Percentiles rank a stretch among this genome's conserved stretches.
These are phyloP conservation scores for Cromileptes altivelis DNA, from an alignment of 2,113 vertebrate species.

Conservation along the genomic window DNA sequence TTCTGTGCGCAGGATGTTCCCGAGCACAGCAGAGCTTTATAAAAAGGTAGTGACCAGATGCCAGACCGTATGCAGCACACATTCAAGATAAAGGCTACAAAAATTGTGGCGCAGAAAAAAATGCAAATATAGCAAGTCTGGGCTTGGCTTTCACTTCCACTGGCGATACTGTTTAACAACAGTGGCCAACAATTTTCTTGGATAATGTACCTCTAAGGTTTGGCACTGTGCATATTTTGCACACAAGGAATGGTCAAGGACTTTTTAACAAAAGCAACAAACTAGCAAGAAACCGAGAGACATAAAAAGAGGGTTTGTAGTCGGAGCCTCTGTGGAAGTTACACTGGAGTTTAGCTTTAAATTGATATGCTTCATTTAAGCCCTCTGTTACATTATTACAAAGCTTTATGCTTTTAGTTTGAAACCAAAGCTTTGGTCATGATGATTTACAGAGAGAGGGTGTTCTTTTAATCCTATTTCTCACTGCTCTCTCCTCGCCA, in stretches of 20 bases:
- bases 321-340: background rate
- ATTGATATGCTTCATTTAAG: background rate
- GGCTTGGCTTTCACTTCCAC: too few species aligned
- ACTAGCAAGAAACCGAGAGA: background rate
- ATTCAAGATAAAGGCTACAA: too few species aligned
- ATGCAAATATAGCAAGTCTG: too few species aligned
- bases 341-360: background rate
- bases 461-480: background rate
- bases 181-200: too few species aligned
- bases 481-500: background rate
- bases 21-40: too few species aligned
- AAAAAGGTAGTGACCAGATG: too few species aligned
- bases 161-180: too few species aligned
- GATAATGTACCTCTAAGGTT: background rate
- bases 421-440: background rate
- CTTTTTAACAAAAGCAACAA: background rate
- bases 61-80: too few species aligned
- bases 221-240: background rate
- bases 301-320: background rate
- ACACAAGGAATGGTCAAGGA: background rate
- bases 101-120: too few species aligned
- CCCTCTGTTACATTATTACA: background rate
- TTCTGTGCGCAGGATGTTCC: too few species aligned
- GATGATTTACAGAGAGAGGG: background rate
- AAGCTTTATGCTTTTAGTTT: background rate